Base-by-base conservation (phyloP, 2,888 invertebrate species). In the Nephrotoma flavescens region DNA sequence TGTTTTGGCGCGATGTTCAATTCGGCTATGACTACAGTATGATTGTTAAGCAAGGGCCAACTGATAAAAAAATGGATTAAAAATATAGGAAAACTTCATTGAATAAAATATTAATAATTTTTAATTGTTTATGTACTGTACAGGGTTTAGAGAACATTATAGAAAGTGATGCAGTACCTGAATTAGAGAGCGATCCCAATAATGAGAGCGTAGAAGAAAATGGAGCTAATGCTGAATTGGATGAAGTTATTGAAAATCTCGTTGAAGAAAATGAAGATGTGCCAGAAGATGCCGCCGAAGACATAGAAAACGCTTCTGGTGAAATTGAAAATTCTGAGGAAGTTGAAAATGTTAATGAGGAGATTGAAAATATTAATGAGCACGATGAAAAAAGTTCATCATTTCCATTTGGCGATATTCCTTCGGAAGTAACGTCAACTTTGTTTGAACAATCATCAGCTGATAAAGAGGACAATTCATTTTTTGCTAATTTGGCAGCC, bases 21-120 rank as follows among this genome's bases (percentile, higher is more conserved):
- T 87, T 86, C 41, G 83, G 5, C 44, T 71, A 71, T 71, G 71
- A 42, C 86, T 71, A 52, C 19, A 57, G 11, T 85, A 42, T 52
- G 31, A 88, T 90, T 91, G 90, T 88, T 88, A 90, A 84, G 91
- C 91, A 92, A 91, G 92, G 92, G 91, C 91, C 91, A 91, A 90
- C 91, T 91, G 92, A 92, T 86, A 12, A 85, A 85, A n/a, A 19
- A 19, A 45, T 85, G n/a, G 5, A 44, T 45, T 42, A n/a, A 41
- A 41, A 31, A 9, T 31, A 31, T 31, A 31, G 31, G 7, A 71
- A 71, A 71, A 31, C 31, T 71, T 31, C 0, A 71, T 31, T 47
- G 31, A 31, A 31, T 31, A 3, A 31, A 31, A 31, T 31, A 31
- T 31, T 31, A 31, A 31, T 31, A 15, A 71, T 71, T 31, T 71